Conservation (phyloP, 1,140 invertebrate species). For the Eumaeus atala region DNA sequence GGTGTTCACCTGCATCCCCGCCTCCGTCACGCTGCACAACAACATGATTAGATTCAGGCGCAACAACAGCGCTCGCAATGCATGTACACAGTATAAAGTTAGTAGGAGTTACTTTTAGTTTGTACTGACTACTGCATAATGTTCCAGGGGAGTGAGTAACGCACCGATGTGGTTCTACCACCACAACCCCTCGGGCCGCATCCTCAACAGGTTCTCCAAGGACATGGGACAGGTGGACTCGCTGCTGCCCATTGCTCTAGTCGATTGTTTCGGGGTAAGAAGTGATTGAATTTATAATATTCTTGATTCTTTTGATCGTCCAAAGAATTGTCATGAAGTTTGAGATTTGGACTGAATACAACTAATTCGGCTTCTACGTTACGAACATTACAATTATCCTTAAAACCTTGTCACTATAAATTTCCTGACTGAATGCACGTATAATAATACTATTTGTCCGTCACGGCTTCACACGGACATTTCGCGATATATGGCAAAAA, state of each 20-base stretch:
- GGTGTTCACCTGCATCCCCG: constrained; percentile 82
- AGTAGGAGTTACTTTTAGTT: too few relatives aligned
- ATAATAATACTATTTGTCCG: too few relatives aligned
- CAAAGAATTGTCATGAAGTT: too few relatives aligned
- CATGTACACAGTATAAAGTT: constrained; percentile 72
- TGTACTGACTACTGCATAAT: too few relatives aligned
- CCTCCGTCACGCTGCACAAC: constrained; percentile 84
- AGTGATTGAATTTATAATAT: background rate
- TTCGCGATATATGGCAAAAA: too few relatives aligned
- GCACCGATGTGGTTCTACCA: constrained; percentile 91
- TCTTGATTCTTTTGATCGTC: background rate
- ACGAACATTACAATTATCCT: too few relatives aligned
- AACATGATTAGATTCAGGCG: constrained; percentile 80
- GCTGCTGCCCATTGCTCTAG: constrained; percentile 79
- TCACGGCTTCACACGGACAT: too few relatives aligned
- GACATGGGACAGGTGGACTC: constrained; percentile 88
- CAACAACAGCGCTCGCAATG: too few relatives aligned
- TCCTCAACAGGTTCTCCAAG: constrained; percentile 86
- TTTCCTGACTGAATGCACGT: too few relatives aligned
- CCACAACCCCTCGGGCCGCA: constrained; percentile 82
- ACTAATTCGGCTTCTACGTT: too few relatives aligned
- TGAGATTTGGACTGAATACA: too few relatives aligned
- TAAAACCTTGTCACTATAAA: too few relatives aligned
- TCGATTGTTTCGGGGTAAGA: constrained; percentile 79
- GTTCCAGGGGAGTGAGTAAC: constrained; percentile 74